phyloP scores from a whole-genome alignment of 2,888 invertebrate genomes.

The Catocala sponsa region DNA sequence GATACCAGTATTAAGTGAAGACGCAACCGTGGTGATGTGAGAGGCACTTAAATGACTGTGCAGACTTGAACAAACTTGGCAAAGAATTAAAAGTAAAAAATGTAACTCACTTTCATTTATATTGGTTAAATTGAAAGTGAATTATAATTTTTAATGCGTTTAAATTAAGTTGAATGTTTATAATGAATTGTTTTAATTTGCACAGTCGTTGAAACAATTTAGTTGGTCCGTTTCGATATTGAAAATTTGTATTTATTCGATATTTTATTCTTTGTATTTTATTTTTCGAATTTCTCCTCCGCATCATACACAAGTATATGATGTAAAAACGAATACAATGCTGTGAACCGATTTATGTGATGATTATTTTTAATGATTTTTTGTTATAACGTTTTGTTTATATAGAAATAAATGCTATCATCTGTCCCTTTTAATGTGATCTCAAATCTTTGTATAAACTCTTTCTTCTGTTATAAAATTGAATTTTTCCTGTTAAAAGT shows the following conservation, averaged over 20 bases:
- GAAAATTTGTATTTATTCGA: slow-evolving; percentile 45
- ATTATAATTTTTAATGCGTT: neutral
- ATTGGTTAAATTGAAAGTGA: slow-evolving; percentile 10
- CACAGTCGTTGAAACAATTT: slow-evolving; percentile 32
- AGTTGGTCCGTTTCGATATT: slow-evolving; percentile 28
- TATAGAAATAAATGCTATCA: slow-evolving; percentile 49
- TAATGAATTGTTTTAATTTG: slow-evolving; percentile 35
- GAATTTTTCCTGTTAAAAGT: slow-evolving; percentile 51
- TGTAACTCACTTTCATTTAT: slow-evolving; percentile 9
- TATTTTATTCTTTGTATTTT: slow-evolving; percentile 30
- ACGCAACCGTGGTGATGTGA: slow-evolving; percentile 46
- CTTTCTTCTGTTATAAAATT: slow-evolving; percentile 50
- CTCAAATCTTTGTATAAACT: slow-evolving; percentile 64
- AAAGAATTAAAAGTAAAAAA: slow-evolving; percentile 12
- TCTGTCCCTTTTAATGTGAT: slow-evolving; percentile 55
- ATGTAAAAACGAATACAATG: slow-evolving; percentile 51
- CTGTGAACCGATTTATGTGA: slow-evolving; percentile 63
- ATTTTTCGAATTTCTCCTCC: slow-evolving; percentile 44
- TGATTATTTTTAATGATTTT: slow-evolving; percentile 42
- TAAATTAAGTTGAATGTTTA: neutral
- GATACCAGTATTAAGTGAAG: slow-evolving; percentile 76
- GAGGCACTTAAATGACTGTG: slow-evolving; percentile 43
- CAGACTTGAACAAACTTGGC: slow-evolving; percentile 29
- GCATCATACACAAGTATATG: slow-evolving; percentile 46
- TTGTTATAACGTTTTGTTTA: slow-evolving; percentile 50